Conservation (phyloP, 2,113 vertebrate species). For the Neodontobutis hainanensis region DNA sequence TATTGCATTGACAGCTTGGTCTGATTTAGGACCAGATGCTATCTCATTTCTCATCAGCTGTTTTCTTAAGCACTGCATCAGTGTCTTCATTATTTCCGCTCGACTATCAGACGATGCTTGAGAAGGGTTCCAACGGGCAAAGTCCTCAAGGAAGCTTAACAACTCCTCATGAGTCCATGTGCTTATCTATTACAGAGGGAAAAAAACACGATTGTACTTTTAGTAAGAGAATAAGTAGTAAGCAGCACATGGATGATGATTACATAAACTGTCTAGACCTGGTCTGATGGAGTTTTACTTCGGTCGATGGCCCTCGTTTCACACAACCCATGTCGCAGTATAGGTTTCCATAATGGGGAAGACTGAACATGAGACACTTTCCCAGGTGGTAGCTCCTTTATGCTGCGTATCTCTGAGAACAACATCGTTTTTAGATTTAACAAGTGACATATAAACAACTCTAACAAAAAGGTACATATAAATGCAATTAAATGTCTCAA, state of each 20-base stretch:
- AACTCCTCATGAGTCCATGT: constrained; percentile 75
- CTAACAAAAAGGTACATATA: no score
- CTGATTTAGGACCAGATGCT: constrained; percentile 86
- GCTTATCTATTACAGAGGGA: constrained; percentile 69
- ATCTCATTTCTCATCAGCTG: constrained; percentile 89
- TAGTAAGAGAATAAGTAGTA: background rate
- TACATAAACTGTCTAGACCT: constrained; percentile 43
- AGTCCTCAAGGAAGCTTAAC: constrained; percentile 85
- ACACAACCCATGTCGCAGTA: constrained; percentile 88
- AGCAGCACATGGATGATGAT: background rate
- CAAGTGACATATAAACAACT: background rate
- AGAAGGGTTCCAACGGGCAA: constrained; percentile 90
- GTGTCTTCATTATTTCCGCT: constrained; percentile 87
- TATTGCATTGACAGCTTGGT: constrained; percentile 95
- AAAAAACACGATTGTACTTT: background rate
- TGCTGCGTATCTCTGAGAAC: constrained; percentile 79
- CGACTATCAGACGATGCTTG: constrained; percentile 83
- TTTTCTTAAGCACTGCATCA: constrained; percentile 89
- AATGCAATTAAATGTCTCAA: background rate
- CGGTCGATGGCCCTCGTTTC: constrained; percentile 45
- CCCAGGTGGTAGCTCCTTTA: constrained; percentile 82
- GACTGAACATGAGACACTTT: constrained; percentile 87
- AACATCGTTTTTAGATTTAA: background rate
- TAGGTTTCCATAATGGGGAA: constrained; percentile 92
- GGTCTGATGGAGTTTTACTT: constrained; percentile 9